Base-by-base conservation (phyloP, 1,140 invertebrate species). In the Stegodyphus mimosarum region DNA sequence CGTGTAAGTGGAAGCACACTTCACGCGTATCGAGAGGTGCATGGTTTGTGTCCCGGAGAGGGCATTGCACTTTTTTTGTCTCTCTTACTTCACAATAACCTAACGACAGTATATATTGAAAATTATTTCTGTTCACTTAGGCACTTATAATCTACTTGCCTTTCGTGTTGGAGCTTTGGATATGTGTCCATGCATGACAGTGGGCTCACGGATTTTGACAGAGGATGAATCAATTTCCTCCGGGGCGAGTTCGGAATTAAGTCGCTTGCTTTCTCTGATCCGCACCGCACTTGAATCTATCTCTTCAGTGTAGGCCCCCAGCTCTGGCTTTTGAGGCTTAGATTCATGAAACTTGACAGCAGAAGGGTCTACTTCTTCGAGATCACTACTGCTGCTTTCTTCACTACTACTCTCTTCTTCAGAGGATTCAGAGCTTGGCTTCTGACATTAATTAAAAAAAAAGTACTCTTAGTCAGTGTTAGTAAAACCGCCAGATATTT, bases 261-360 rank as follows among this genome's bases (percentile, higher is more conserved):
- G 48, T 2, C 86, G 74, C 64, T 86, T 87, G 66, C 83, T 87
- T 73, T 88, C 88, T 3, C 88, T 79, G 49, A 89, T 88, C 55
- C 87, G 73, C 18, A 89, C 88, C 5, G 87, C 88, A n/a, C 83
- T 88, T 1, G 87, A 87, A 67, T 89, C 88, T 7, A 89, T 88
- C 77, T 89, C 88, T 87, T 89, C 88, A 4, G 87, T 88, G 63
- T 87, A 87, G 15, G 80, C 76, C n/a, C 86, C 87, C 13, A 88
- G 73, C 80, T 88, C 67, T 15, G 87, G 75, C 50, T 87, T 85
- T 75, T 87, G 87, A n/a, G 86, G 75, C 64, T 80, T 87, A 7
- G 86, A 70, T 50, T 88, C 85, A 63, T 88, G 88, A 52, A 88
- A 81, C 67, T 86, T 87, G 13, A 88, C 88, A n/a, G 69, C 76